phyloP scores from a whole-genome alignment of 2,888 invertebrate genomes.

The Baccha elongata region DNA sequence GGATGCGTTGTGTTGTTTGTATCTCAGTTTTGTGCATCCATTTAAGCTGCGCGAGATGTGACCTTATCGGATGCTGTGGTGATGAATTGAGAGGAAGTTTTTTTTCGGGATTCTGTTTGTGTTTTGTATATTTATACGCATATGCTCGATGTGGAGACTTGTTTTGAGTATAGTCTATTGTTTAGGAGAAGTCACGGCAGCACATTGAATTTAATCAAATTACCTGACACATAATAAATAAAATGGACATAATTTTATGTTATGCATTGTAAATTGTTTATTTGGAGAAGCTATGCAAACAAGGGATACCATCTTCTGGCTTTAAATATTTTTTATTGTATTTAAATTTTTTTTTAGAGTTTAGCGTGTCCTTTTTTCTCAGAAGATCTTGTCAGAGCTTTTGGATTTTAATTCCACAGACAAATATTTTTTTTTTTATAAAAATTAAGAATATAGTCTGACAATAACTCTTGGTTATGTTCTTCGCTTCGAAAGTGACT shows the following conservation, averaged over 20 bases:
- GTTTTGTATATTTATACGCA: constrained; percentile 6
- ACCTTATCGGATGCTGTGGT: constrained; percentile 69
- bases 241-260: constrained; percentile 37
- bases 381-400: too few relatives aligned
- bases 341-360: too few relatives aligned
- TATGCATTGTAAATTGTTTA: constrained; percentile 2
- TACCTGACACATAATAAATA: constrained; percentile 69
- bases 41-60: constrained; percentile 59
- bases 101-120: constrained; percentile 45
- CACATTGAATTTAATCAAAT: constrained; percentile 63
- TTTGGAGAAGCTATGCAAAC: background rate
- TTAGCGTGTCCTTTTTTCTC: too few relatives aligned
- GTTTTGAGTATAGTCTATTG: constrained; percentile 30
- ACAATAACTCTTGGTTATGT: too few relatives aligned
- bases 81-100: constrained; percentile 70
- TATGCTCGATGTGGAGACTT: constrained; percentile 3
- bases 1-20: constrained; percentile 38
- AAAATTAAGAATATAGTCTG: too few relatives aligned
- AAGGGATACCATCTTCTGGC: background rate
- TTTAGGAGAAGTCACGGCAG: constrained; percentile 55
- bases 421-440: too few relatives aligned
- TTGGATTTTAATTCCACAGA: too few relatives aligned
- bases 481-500: too few relatives aligned
- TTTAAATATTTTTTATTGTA: too few relatives aligned
- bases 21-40: constrained; percentile 55